phyloP scores from a whole-genome alignment of 2,113 vertebrate species.

The Hippoglossus stenolepis region DNA sequence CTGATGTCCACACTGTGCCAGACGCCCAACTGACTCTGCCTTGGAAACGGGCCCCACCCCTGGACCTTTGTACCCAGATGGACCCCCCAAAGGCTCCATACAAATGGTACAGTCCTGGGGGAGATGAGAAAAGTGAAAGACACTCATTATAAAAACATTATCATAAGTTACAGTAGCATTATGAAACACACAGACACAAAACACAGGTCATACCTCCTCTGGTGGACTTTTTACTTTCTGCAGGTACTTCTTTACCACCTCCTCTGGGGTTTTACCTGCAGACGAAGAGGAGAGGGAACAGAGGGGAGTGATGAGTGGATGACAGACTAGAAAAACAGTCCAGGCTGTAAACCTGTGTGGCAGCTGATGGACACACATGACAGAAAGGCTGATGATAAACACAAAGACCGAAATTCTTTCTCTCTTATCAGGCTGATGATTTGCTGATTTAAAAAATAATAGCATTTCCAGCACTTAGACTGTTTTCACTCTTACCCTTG shows the following conservation, averaged over 20 bases:
- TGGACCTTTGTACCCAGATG: conserved; percentile 93
- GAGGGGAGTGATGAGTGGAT: not conserved
- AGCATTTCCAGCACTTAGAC: no score
- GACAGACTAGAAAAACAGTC: not conserved
- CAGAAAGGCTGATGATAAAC: not conserved
- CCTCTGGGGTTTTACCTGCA: conserved; percentile 91
- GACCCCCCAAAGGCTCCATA: conserved; percentile 90
- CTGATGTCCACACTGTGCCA: conserved; percentile 89
- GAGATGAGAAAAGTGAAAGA: rapidly evolving
- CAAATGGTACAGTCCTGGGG: conserved; percentile 94
- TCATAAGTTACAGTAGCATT: not conserved
- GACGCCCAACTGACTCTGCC: conserved; percentile 89
- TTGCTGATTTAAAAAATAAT: no score
- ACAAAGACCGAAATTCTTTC: not conserved
- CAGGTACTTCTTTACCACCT: conserved; percentile 93
- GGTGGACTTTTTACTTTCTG: conserved; percentile 92
- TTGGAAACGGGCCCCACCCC: conserved; percentile 79
- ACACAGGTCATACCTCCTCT: conserved; percentile 85
- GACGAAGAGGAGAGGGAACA: not conserved
- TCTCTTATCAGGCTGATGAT: no score
- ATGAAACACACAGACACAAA: not conserved
- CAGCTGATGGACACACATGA: not conserved
- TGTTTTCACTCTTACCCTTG: conserved; percentile 83
- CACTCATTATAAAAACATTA: not conserved
- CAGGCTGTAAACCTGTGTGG: not conserved